These are phyloP conservation scores for Cirrhinus mrigala DNA, from an alignment of 2,797 vertebrate species.

Conservation along the genomic window DNA sequence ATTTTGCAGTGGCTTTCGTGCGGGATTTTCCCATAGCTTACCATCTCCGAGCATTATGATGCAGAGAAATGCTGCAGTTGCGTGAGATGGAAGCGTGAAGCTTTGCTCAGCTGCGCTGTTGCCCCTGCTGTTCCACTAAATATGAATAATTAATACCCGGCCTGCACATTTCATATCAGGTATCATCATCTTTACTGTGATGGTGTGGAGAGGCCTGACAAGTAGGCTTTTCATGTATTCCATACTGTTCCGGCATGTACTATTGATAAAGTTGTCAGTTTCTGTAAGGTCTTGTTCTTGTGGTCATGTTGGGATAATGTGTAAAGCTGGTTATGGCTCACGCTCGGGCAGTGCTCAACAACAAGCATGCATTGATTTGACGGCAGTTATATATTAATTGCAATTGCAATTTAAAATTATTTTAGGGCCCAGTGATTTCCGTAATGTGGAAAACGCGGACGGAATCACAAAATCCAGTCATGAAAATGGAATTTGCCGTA, in stretches of 20 bases:
- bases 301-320: background rate
- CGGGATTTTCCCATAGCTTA: constrained; percentile 27
- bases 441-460: no score
- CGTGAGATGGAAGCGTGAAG: constrained; percentile 22
- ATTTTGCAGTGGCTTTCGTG: constrained; percentile 15
- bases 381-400: background rate
- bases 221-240: constrained; percentile 7
- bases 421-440: no score
- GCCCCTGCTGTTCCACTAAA: constrained; percentile 32
- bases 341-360: background rate
- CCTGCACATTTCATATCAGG: constrained; percentile 54
- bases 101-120: constrained; percentile 39
- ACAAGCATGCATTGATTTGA: background rate
- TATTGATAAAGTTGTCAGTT: constrained; percentile 4
- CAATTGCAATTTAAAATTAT: background rate
- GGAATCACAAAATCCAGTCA: no score
- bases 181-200: constrained; percentile 50
- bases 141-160: constrained; percentile 53
- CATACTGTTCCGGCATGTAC: background rate
- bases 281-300: background rate
- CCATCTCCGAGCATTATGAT: constrained; percentile 28
- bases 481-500: no score
- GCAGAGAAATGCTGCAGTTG: constrained; percentile 39
- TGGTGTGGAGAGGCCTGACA: background rate
- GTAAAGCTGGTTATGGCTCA: background rate